These are phyloP conservation scores for Hyla sarda DNA, from an alignment of 2,113 vertebrate genomes.

Conservation along the genomic window DNA sequence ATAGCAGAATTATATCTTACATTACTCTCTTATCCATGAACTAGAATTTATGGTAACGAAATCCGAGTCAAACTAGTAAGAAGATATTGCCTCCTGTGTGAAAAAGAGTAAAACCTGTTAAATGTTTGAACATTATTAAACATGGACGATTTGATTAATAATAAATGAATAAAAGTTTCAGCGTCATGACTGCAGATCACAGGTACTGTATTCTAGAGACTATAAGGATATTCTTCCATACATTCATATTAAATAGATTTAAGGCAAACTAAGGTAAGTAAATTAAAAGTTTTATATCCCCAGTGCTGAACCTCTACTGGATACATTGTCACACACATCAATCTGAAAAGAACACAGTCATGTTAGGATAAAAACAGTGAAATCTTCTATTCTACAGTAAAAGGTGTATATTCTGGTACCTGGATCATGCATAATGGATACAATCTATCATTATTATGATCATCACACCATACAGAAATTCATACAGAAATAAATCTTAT, in stretches of 20 bases:
- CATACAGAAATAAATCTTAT: neutral
- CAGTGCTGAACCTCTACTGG: neutral
- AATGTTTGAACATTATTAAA: neutral
- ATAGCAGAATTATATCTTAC: neutral
- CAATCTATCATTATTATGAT: neutral
- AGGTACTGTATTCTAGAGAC: neutral
- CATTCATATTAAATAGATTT: neutral
- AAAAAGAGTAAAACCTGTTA: neutral
- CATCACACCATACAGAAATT: neutral
- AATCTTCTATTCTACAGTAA: neutral
- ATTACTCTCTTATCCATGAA: neutral
- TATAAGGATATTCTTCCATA: neutral
- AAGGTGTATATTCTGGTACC: neutral
- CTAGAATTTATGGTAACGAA: neutral
- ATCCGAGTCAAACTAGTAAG: neutral
- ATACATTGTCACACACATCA: conserved; percentile 5
- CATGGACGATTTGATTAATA: neutral
- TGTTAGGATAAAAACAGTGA: neutral
- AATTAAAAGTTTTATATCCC: conserved; percentile 13
- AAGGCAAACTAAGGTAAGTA: neutral
- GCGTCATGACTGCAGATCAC: neutral
- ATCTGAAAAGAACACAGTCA: conserved; percentile 9
- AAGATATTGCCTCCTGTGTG: neutral
- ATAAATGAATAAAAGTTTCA: conserved; percentile 1
- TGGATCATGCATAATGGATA: neutral